phyloP scores from a whole-genome alignment of 1,140 invertebrate species.

The Heliothis subflexa region DNA sequence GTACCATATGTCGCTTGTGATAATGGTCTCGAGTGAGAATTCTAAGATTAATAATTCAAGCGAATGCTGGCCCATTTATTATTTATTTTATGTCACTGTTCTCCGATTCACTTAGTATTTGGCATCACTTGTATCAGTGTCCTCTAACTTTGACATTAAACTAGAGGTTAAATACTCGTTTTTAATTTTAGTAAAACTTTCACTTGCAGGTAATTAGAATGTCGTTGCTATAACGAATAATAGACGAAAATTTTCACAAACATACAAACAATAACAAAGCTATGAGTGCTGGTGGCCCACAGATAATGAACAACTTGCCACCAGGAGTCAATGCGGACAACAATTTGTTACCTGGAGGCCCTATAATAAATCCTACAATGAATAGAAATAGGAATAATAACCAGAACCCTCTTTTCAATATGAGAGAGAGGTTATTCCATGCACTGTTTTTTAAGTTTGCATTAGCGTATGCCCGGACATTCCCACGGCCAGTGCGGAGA shows the following conservation, averaged over 20 bases:
- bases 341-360: conserved; percentile 83
- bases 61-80: conserved; percentile 25
- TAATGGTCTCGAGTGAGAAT: background rate
- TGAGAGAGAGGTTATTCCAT: conserved; percentile 97
- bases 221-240: conserved; percentile 43
- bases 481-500: conserved; percentile 94
- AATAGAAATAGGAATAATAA: conserved; percentile 87
- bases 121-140: conserved; percentile 52
- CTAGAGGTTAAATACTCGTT: conserved; percentile 53
- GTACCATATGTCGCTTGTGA: background rate
- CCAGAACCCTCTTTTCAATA: conserved; percentile 92
- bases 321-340: conserved; percentile 86
- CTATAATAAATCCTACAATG: conserved; percentile 82
- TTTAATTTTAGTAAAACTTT: conserved; percentile 52
- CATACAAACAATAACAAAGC: conserved; percentile 52
- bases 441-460: conserved; percentile 97
- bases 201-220: conserved; percentile 58
- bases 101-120: conserved; percentile 43
- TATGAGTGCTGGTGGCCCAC: conserved; percentile 76
- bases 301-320: conserved; percentile 78
- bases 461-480: conserved; percentile 94
- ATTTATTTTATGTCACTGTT: conserved; percentile 4
- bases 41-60: conserved; percentile 22
- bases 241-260: conserved; percentile 31
- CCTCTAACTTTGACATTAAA: conserved; percentile 59